A percentile compares a stretch with the other conserved stretches of the same genome.
Evolutionary conservation across 64 coral and sea anemone species (phyloP).

Genomic region (Platygyra sinensis): DNA sequence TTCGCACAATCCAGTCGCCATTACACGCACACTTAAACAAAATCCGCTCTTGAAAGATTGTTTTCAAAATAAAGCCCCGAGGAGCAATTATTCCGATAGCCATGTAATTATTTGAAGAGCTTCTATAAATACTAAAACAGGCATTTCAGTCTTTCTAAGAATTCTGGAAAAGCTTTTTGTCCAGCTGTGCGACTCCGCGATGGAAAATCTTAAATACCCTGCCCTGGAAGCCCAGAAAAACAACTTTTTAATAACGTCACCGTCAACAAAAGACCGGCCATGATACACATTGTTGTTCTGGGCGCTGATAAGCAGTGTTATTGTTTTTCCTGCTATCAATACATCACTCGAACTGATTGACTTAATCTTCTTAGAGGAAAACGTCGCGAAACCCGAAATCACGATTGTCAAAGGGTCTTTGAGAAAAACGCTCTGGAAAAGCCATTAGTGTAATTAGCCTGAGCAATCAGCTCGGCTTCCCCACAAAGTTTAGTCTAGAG

Average conservation of each 20-base stretch:
- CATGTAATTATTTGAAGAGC: constrained; percentile 37
- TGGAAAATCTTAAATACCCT: constrained; percentile 24
- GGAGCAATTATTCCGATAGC: constrained; percentile 5
- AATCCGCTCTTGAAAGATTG: constrained; percentile 26
- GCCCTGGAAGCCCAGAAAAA: background rate
- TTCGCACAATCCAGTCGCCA: background rate
- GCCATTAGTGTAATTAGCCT: constrained; percentile 46
- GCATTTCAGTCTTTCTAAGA: constrained; percentile 36
- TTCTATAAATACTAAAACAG: background rate
- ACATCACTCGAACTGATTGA: constrained; percentile 16
- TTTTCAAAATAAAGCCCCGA: constrained; percentile 22
- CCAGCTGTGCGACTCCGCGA: constrained; percentile 1
- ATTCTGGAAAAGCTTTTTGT: background rate
- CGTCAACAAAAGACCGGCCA: background rate
- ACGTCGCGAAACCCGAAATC: background rate
- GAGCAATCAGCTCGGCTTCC: constrained; percentile 8
- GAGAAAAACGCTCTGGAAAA: constrained; percentile 31
- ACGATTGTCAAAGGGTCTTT: background rate
- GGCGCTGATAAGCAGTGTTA: constrained; percentile 2
- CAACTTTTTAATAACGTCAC: constrained; percentile 24
- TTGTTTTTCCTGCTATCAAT: constrained; percentile 28
- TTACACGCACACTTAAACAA: constrained; percentile 36
- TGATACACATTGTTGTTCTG: background rate
- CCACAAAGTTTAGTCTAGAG: constrained; percentile 36
- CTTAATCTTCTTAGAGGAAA: constrained; percentile 29